Percentiles rank a stretch among this genome's conserved stretches.
Conservation (phyloP, 2,113 vertebrate genomes). For the Urocitellus parryii region DNA sequence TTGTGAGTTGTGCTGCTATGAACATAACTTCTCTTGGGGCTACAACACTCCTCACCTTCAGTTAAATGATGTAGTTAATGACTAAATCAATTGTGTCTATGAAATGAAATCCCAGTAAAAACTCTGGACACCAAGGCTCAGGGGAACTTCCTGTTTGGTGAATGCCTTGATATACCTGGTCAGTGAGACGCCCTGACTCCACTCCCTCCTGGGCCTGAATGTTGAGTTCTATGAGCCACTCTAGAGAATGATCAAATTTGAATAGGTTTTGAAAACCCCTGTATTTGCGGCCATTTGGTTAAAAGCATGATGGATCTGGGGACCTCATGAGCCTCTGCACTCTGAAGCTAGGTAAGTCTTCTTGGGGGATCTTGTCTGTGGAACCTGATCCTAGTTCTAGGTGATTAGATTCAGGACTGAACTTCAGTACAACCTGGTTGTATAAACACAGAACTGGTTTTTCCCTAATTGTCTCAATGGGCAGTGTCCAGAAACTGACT, state of each 20-base stretch:
- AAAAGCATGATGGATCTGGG: not conserved
- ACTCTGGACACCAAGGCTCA: not conserved
- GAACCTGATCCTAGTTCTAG: not conserved
- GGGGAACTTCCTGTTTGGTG: not conserved
- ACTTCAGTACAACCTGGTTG: not conserved
- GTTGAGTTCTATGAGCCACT: not conserved
- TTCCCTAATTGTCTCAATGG: not conserved
- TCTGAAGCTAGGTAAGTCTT: not conserved
- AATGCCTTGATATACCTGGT: no score
- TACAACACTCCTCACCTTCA: no score
- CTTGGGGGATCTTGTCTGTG: not conserved
- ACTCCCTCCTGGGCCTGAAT: not conserved
- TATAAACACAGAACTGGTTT: not conserved
- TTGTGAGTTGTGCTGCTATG: no score
- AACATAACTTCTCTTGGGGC: no score
- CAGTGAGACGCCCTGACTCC: not conserved
- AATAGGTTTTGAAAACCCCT: not conserved
- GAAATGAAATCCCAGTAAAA: not conserved
- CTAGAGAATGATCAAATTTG: not conserved
- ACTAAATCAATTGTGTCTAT: not conserved
- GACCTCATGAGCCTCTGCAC: not conserved
- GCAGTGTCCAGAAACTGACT: not conserved
- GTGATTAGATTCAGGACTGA: not conserved
- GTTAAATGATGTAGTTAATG: not conserved
- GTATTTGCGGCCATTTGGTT: not conserved